Evolutionary conservation across 2,797 vertebrate species (phyloP), one percentile per base, ranked within the genome.

Genomic region (Hyperoplus lanceolatus): DNA sequence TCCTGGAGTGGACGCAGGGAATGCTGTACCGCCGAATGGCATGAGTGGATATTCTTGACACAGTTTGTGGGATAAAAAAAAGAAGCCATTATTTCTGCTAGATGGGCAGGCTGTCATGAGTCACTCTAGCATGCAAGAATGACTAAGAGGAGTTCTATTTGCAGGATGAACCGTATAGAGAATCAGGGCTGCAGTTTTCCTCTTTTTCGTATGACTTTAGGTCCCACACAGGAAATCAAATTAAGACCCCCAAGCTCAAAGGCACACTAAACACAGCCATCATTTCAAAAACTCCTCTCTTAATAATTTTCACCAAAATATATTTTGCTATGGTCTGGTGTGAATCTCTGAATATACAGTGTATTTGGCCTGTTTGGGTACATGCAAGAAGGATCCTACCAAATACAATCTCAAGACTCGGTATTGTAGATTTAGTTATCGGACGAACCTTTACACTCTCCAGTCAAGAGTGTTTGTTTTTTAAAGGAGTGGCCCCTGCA

Each of bases 81-180:
- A 21, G 21, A 56, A 36, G 9, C n/a, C n/a, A 58, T 21, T 57
- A 41, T 65, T 36, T 77, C 21, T 43, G 70, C 50, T 21, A 18
- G 45, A 75, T 39, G 50, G 80, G 39, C 70, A 66, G 16, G 63
- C 71, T 75, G 70, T 59, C 77, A 71, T 89, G 88, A 90, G 70
- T 91, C 89, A 90, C 65, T 53, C 39, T 75, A 70, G 53, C 72
- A 43, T 69, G 59, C 46, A 49, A 39, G 71, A 56, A 49, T 90
- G 90, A 90, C 82, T 80, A 73, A 86, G 73, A 85, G 42, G 9
- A 56, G n/a, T 43, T 77, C 67, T 86, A 81, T 84, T 80, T 87
- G 82, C 81, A 79, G 69, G 72, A 39, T 8, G 43, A 11, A 72
- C 54, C 61, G 0, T 86, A 76, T 82, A 58, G 67, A 53, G 53